Evolutionary conservation across 2,113 vertebrate genomes (phyloP).

Genomic region (Tringa solitaria): DNA sequence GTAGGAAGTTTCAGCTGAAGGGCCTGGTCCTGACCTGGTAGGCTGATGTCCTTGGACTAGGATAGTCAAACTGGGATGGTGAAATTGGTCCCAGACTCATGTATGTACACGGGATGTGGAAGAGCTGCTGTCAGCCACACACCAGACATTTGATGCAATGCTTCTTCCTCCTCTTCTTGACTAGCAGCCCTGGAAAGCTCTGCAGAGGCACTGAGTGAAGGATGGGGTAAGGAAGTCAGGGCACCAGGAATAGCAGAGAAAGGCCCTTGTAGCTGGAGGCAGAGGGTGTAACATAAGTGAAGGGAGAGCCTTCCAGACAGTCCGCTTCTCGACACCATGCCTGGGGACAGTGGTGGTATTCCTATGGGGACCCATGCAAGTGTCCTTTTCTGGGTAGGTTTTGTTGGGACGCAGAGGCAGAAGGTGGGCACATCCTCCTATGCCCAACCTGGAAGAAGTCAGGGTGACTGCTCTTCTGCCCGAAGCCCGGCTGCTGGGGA

Average conservation of each 20-base stretch:
- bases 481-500: accelerated
- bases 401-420: accelerated
- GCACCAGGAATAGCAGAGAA: neutral
- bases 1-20: neutral
- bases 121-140: neutral
- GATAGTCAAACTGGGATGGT: neutral
- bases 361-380: accelerated
- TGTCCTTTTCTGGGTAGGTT: neutral
- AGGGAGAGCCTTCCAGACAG: neutral
- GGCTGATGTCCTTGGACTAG: neutral
- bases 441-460: neutral
- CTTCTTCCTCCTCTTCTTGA: neutral
- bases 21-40: neutral
- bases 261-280: neutral
- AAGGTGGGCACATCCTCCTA: neutral
- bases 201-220: neutral
- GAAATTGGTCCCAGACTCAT: neutral
- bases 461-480: neutral
- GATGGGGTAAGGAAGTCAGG: neutral
- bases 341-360: neutral
- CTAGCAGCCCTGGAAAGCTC: neutral
- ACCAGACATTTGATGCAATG: neutral
- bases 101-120: neutral
- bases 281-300: accelerated
- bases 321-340: accelerated